phyloP scores from a whole-genome alignment of 2,888 invertebrate species.

The Eilema depressum region DNA sequence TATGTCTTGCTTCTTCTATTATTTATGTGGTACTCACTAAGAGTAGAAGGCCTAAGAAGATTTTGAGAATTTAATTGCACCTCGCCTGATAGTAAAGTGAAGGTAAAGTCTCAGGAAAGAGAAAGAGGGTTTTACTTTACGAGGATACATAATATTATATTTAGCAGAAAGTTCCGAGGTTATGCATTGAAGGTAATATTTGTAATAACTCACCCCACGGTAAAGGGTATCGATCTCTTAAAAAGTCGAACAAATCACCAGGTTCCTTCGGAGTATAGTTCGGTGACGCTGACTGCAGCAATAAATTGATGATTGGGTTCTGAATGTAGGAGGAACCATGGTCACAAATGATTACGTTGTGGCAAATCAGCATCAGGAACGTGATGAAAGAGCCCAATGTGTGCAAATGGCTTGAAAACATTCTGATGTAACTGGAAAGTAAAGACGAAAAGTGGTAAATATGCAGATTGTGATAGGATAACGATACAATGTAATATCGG shows the following conservation, averaged over 20 bases:
- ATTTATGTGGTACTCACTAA: neutral
- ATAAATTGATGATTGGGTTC: constrained; percentile 48
- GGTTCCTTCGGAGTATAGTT: constrained; percentile 50
- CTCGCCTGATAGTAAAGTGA: too few species aligned
- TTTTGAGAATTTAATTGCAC: too few species aligned
- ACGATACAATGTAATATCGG: neutral
- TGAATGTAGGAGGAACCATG: constrained; percentile 45
- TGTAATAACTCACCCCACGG: constrained; percentile 56
- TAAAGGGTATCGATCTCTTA: constrained; percentile 59
- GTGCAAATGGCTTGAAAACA: neutral
- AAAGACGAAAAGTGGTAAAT: neutral
- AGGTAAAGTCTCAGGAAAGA: too few species aligned
- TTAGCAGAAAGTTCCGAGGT: too few species aligned
- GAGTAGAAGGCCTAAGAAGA: neutral
- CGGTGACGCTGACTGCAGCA: constrained; percentile 51
- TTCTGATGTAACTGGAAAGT: constrained; percentile 8
- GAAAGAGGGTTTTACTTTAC: too few species aligned
- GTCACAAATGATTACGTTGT: constrained; percentile 34
- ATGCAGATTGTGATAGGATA: neutral
- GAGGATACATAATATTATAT: neutral
- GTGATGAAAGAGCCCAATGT: neutral
- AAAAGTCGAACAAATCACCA: constrained; percentile 56
- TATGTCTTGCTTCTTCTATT: neutral
- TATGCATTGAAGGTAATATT: neutral
- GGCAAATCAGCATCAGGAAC: constrained; percentile 18